phyloP scores from a whole-genome alignment of 2,888 invertebrate species.

The Tenthredo scrophulariae region DNA sequence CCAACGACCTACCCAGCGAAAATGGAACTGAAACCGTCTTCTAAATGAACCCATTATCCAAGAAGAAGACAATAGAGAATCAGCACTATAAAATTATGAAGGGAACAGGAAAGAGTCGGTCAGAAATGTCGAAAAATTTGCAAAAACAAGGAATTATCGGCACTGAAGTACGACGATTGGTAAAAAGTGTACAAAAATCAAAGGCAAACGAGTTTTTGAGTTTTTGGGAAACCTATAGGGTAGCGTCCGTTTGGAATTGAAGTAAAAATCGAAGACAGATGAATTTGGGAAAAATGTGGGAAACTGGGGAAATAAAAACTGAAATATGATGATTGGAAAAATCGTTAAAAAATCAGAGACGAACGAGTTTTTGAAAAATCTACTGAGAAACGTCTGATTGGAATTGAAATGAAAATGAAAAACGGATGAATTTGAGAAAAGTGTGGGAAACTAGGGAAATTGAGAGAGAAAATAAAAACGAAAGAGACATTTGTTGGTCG shows the following conservation, averaged over 20 bases:
- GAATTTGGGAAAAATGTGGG: background rate
- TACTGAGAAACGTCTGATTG: background rate
- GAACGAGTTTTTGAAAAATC: background rate
- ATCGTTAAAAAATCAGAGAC: background rate
- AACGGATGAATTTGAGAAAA: background rate
- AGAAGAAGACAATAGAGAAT: slow-evolving; percentile 29
- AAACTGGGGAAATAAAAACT: background rate
- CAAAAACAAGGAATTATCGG: background rate
- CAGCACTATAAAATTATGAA: background rate
- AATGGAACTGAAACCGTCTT: slow-evolving; percentile 21
- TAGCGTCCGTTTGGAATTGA: background rate
- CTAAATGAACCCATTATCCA: slow-evolving; percentile 20
- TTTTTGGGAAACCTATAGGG: background rate
- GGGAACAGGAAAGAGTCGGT: background rate
- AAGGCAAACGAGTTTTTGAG: background rate
- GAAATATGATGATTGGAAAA: background rate
- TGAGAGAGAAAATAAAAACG: background rate
- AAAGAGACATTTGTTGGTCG: background rate
- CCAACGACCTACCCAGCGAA: background rate
- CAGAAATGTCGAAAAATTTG: background rate
- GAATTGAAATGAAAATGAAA: background rate
- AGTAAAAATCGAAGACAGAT: background rate
- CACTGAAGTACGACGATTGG: background rate
- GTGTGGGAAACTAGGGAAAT: background rate
- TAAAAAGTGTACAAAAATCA: background rate